phyloP scores from a whole-genome alignment of 2,113 vertebrate species.

The Baryphthengus martii region DNA sequence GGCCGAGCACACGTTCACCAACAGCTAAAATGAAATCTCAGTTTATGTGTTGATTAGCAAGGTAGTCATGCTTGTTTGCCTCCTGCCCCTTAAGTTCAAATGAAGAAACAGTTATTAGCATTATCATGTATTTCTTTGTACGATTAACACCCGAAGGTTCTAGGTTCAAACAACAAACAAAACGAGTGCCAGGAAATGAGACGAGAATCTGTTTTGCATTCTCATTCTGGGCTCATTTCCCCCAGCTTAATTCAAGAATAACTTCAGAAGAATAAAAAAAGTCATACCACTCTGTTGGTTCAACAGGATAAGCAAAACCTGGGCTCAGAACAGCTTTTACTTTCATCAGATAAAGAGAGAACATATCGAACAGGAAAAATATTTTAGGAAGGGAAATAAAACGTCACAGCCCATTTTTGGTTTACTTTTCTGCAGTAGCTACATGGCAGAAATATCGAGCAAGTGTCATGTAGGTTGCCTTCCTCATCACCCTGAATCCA shows the following conservation, averaged over 20 bases:
- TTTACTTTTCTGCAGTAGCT: background rate
- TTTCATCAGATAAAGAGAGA: background rate
- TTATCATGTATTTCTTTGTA: background rate
- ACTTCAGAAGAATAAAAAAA: background rate
- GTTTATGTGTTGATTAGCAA: background rate
- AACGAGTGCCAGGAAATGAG: background rate
- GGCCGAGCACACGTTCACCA: background rate
- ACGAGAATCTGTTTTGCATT: background rate
- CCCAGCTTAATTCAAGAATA: background rate
- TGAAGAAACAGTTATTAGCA: background rate
- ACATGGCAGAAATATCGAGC: background rate
- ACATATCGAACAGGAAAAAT: background rate
- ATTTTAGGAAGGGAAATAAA: background rate
- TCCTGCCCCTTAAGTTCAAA: background rate
- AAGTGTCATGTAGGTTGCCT: background rate
- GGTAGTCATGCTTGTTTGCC: background rate
- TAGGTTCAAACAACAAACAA: background rate
- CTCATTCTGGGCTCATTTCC: background rate
- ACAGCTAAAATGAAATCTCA: background rate
- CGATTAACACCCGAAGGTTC: background rate
- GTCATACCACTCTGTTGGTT: background rate
- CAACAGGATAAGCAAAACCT: background rate
- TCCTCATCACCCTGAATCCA: background rate
- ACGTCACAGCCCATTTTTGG: background rate
- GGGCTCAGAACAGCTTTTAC: background rate